Percentiles rank a stretch among this genome's conserved stretches.
phyloP scores from a whole-genome alignment of 2,113 vertebrate species.

The Atrichornis clamosus region DNA sequence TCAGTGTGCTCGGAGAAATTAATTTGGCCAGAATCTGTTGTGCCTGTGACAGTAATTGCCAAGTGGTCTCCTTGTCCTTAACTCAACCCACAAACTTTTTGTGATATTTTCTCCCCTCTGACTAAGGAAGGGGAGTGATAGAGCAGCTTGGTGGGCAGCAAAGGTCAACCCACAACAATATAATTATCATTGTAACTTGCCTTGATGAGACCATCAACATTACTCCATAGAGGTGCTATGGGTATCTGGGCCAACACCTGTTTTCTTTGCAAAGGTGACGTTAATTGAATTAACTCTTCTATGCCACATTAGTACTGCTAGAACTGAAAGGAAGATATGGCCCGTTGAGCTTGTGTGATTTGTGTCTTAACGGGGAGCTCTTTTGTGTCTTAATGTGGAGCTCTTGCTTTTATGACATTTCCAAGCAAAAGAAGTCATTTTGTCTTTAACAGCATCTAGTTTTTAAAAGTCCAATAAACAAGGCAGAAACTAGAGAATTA shows the following conservation, averaged over 20 bases:
- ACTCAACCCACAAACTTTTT: not conserved
- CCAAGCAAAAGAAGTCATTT: slow-evolving; percentile 13
- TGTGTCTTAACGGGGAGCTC: not conserved
- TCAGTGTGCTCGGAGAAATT: not conserved
- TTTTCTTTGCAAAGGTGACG: not conserved
- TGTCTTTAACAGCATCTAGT: not conserved
- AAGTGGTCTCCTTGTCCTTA: not conserved
- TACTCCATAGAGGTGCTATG: not conserved
- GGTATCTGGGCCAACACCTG: not conserved
- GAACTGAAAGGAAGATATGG: not conserved
- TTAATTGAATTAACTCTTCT: not conserved
- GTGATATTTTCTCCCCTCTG: not conserved
- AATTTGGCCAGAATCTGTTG: not conserved
- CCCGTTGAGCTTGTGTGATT: not conserved
- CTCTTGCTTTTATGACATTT: not conserved
- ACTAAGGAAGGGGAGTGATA: not conserved
- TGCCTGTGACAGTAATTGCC: not conserved
- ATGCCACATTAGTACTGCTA: not conserved
- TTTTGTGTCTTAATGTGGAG: not conserved
- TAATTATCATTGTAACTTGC: slow-evolving; percentile 30
- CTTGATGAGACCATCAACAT: slow-evolving; percentile 10
- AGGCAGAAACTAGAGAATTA: not conserved
- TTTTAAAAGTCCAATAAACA: slow-evolving; percentile 36
- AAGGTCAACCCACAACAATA: not conserved
- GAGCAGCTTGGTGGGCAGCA: not conserved